A percentile compares a stretch with the other conserved stretches of the same genome.
phyloP scores from a whole-genome alignment of 2,888 invertebrate species.

The Cosmia trapezina region DNA sequence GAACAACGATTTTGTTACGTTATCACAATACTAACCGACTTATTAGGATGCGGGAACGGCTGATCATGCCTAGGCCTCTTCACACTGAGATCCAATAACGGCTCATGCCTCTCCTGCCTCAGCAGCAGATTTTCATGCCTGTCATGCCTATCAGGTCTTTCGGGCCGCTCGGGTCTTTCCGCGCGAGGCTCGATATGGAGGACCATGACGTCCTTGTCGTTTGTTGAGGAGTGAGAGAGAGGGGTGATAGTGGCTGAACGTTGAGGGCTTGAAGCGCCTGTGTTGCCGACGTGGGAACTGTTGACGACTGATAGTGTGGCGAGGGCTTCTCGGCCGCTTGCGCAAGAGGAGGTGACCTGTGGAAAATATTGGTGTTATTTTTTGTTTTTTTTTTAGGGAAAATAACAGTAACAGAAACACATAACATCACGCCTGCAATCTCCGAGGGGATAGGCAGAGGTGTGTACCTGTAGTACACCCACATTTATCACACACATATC shows the following conservation, averaged over 20 bases:
- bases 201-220: slow-evolving; percentile 92
- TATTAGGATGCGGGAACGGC: slow-evolving; percentile 74
- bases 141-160: slow-evolving; percentile 72
- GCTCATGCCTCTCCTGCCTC: slow-evolving; percentile 70
- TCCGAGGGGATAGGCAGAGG: too few species aligned
- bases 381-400: too few species aligned
- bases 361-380: slow-evolving; percentile 1
- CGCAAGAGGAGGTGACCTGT: slow-evolving; percentile 74
- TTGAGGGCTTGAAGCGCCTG: slow-evolving; percentile 76
- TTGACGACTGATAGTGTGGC: slow-evolving; percentile 93
- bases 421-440: too few species aligned
- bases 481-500: too few species aligned
- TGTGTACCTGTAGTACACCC: too few species aligned
- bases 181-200: slow-evolving; percentile 88
- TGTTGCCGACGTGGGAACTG: slow-evolving; percentile 82
- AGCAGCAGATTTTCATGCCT: slow-evolving; percentile 53
- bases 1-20: not conserved
- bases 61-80: slow-evolving; percentile 73
- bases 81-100: slow-evolving; percentile 74
- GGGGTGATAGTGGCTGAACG: slow-evolving; percentile 91
- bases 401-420: too few species aligned
- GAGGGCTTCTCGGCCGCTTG: slow-evolving; percentile 85
- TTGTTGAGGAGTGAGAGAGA: slow-evolving; percentile 89
- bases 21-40: slow-evolving; percentile 72
- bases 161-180: slow-evolving; percentile 89